Percentiles rank a stretch among this genome's conserved stretches.
phyloP scores from a whole-genome alignment of 2,797 vertebrate species.

The Syngnathus acus region DNA sequence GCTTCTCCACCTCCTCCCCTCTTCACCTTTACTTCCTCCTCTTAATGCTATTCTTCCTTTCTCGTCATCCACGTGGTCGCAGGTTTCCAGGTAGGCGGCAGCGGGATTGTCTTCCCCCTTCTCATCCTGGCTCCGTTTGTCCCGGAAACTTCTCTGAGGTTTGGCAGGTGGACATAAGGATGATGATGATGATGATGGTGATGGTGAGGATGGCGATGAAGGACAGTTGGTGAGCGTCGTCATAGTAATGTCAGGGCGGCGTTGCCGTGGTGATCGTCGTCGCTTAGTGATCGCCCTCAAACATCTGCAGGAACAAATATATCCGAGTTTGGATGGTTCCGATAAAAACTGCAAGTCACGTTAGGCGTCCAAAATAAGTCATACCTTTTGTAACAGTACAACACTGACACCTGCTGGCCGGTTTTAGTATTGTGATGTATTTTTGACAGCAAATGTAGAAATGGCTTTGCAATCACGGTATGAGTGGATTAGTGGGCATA shows the following conservation, averaged over 20 bases:
- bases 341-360: not conserved
- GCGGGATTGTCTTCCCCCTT: not conserved
- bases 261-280: constrained; percentile 10
- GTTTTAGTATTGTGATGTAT: not conserved
- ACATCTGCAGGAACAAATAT: constrained; percentile 34
- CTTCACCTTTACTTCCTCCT: not conserved
- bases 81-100: constrained; percentile 27
- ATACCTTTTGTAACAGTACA: not conserved
- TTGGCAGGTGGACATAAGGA: constrained; percentile 36
- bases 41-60: not conserved
- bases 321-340: not conserved
- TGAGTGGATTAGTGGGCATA: too few species aligned
- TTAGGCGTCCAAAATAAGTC: not conserved
- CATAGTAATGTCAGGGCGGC: constrained; percentile 9
- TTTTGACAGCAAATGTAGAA: not conserved
- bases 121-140: constrained; percentile 17
- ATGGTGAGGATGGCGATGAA: not conserved
- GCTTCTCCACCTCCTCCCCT: not conserved
- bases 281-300: constrained; percentile 4
- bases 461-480: too few species aligned
- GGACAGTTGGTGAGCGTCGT: constrained; percentile 11
- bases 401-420: not conserved
- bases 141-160: constrained; percentile 50
- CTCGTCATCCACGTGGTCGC: constrained; percentile 5
- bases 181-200: not conserved